Evolutionary conservation across 2,113 vertebrate species (phyloP), one percentile per base, ranked within the genome.

Genomic region (Rousettus leschenaultii): DNA sequence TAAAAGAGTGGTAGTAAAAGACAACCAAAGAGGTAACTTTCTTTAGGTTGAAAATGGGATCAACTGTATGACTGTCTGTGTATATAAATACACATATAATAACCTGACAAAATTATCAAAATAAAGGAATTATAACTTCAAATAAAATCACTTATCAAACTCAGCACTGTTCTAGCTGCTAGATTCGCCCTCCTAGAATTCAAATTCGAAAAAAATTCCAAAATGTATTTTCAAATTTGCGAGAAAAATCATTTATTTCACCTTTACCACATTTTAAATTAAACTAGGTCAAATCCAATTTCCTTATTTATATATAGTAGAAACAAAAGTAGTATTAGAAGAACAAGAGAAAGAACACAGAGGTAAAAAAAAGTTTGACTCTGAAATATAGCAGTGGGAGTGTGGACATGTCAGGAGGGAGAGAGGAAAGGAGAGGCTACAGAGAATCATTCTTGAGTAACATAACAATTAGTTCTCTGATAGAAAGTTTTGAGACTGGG

Each of bases 101-200:
- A 82, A 68, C 13, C 19, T 83, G 73, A 77, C 28, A 82, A 95
- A 91, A 57, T 28, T 93, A 48, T 91, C 55, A 74, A 94, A 91
- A 88, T 77, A 82, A 96, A 91, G 70, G 12, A 59, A 94, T 94
- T 74, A 65, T 43, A 94, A 87, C 8, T 79, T 90, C 78, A 85
- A 91, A 84, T 43, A 55, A 88, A 92, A 79, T 2, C 53, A 78
- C 35, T 79, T 43, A 85, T 80, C 82, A 59, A 94, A 61, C 26
- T 78, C 30, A 82, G 45, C 26, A 38, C 35, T 63, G 35, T 75
- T 93, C 88, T 48, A 94, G 38, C 24, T 88, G n/a, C 33, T 63
- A 86, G 5, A 86, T 92, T 78, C 91, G 26, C 55, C 40, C 79
- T 48, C 14, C 11, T 75, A 91, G 28, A 86, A 84, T 21, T 96